Conservation (phyloP, 2,797 vertebrate genomes). For the Chelonia mydas region DNA sequence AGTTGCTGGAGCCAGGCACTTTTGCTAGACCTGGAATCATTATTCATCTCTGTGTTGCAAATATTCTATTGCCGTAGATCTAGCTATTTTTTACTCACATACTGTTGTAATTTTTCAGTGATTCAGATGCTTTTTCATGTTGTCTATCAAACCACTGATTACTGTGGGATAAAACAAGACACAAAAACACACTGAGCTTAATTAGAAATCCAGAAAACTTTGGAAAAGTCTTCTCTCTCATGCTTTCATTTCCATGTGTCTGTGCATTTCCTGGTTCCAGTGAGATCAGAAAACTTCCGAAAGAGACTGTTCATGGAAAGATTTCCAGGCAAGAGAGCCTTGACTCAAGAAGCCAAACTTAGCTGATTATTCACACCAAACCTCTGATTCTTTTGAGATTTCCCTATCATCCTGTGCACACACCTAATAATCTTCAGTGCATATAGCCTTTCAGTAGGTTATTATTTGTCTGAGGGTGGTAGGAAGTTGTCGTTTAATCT, state of each 20-base stretch:
- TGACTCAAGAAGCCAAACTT: neutral
- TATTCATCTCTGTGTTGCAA: neutral
- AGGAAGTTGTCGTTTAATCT: neutral
- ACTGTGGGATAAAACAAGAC: neutral
- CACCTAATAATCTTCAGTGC: neutral
- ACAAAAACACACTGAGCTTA: neutral
- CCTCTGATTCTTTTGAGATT: neutral
- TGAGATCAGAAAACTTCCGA: neutral
- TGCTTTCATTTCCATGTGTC: neutral
- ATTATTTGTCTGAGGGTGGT: neutral
- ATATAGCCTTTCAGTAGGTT: neutral
- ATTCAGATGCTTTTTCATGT: neutral
- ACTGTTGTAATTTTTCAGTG: neutral
- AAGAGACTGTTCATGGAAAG: neutral
- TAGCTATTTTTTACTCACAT: neutral
- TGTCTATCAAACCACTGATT: neutral
- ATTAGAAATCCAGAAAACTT: neutral
- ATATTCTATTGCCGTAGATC: conserved; percentile 1
- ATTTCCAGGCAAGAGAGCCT: neutral
- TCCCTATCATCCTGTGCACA: neutral
- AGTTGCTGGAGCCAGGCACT: neutral
- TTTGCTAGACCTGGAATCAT: neutral
- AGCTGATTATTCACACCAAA: neutral
- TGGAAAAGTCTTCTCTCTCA: neutral
- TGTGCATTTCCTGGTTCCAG: neutral